Base-by-base conservation (phyloP, 2,888 invertebrate genomes). In the Augiades crinisus region DNA sequence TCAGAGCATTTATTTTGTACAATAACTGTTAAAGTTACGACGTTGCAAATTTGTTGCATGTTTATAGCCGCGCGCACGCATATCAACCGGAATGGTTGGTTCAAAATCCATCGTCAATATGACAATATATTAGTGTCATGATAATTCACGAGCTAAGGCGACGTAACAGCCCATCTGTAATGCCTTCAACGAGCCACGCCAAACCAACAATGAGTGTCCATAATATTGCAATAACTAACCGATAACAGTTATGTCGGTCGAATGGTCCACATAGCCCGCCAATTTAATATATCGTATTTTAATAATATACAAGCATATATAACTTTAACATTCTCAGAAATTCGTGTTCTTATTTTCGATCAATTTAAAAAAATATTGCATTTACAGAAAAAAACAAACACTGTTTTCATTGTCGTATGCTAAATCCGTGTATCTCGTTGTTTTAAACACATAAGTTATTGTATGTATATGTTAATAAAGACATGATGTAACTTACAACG, bases 61-160 rank as follows among this genome's bases (percentile, higher is more conserved):
- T 37, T 36, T 50, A 51, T 50, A 43, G 10, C 33, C 8, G 40
- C 24, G 21, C 21, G 33, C 49, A 27, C 33, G 49, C 24, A 6
- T 8, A n/a, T 38, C 14, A 34, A 49, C 17, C 27, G 12, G 21
- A 41, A 31, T 24, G 47, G 21, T 12, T 24, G 31, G 43, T 41
- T 33, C 22, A 19, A 34, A 17, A 21, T 30, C 21, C 37, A 31
- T 50, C 50, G 30, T 44, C 50, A 37, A 51, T 51, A 37, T 31
- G 10, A 51, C 50, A 44, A 51, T 51, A 43, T 50, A 51, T 51
- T 47, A 57, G 49, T 19, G 36, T 37, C 44, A 16, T 14, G 50
- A 57, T 61, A 56, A 58, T 60, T 61, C 58, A 59, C 52, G 40
- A 22, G 56, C 49, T 58, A 58, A 61, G 56, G 44, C 56, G 58